Base-by-base conservation (phyloP, 2,888 invertebrate genomes). In the Salticus scenicus region DNA sequence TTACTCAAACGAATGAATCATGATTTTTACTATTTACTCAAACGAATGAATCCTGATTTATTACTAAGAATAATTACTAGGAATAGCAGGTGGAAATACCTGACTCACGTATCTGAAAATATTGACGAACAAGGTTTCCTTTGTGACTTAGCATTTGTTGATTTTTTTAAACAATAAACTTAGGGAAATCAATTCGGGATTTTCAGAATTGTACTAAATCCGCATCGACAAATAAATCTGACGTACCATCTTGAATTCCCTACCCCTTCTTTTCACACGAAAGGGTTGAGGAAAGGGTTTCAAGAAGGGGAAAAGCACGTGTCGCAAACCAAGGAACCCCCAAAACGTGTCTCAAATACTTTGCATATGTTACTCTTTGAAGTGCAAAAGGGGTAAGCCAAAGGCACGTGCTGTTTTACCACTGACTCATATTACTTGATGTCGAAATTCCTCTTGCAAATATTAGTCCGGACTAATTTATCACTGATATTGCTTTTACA, bases 351-450 rank as follows among this genome's bases (percentile, higher is more conserved):
- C 51, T 27, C 37, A 63, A 78, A 80, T 72, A 73, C 80, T 80
- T 80, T 80, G 80, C 80, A 80, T 80, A 80, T 80, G 80, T 80
- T 80, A 67, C 80, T 73, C 80, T 80, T 80, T 80, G 80, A 80
- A 73, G 80, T 73, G 80, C 67, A 51, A 73, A 73, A 51, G 73
- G 80, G 73, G 80, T 73, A 66, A 80, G 80, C 67, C 73, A 66
- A 47, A 47, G 80, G 72, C 80, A 80, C 80, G 80, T 80, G 80
- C 72, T 79, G 70, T 42, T 71, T 71, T 70, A 70, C 64, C 78
- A 71, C 78, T 79, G 79, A 79, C 31, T 72, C 72, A 79, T 66
- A 66, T 64, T 71, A 41, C 30, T 57, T 31, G 28, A 24, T 70
- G 70, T 70, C 14, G 72, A 47, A 72, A 64, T 79, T 72, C 69